These are phyloP conservation scores for Sylvicola cinctus DNA, from an alignment of 2,888 invertebrate genomes.

Conservation along the genomic window DNA sequence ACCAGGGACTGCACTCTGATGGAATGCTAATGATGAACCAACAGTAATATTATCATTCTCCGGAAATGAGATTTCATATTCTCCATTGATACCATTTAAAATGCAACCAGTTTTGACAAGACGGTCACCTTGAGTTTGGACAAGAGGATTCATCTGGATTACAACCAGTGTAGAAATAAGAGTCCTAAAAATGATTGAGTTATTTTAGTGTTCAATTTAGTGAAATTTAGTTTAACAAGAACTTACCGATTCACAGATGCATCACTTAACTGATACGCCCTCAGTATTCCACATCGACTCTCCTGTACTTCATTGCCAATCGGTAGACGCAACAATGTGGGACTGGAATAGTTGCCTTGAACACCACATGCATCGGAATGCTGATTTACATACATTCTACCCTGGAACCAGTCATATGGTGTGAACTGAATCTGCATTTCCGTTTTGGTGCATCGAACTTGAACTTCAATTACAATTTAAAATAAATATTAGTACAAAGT, in stretches of 20 bases:
- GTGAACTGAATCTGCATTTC: conserved; percentile 45
- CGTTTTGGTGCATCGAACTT: conserved; percentile 52
- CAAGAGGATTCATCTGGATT: conserved; percentile 64
- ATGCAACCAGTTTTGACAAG: conserved; percentile 62
- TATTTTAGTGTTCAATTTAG: neutral
- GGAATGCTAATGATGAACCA: conserved; percentile 27
- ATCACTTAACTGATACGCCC: conserved; percentile 22
- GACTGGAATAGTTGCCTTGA: conserved; percentile 24
- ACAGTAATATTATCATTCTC: conserved; percentile 20
- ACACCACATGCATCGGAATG: conserved; percentile 52
- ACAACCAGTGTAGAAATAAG: conserved; percentile 56
- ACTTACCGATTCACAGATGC: conserved; percentile 18
- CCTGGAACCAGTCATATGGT: conserved; percentile 40
- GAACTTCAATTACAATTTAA: conserved; percentile 32
- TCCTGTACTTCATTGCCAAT: conserved; percentile 23
- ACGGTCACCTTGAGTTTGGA: conserved; percentile 68
- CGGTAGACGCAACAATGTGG: conserved; percentile 15
- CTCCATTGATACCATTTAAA: conserved; percentile 24
- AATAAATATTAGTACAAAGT: too few relatives aligned
- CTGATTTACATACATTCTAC: conserved; percentile 62
- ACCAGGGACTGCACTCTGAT: conserved; percentile 2
- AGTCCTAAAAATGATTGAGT: conserved; percentile 30
- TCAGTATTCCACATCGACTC: conserved; percentile 21
- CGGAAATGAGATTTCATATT: too few relatives aligned
- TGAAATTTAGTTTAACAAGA: neutral